A percentile compares a stretch with the other conserved stretches of the same genome.
These are phyloP conservation scores for Mystacornis crossleyi DNA, from an alignment of 2,113 vertebrate species.

Conservation along the genomic window DNA sequence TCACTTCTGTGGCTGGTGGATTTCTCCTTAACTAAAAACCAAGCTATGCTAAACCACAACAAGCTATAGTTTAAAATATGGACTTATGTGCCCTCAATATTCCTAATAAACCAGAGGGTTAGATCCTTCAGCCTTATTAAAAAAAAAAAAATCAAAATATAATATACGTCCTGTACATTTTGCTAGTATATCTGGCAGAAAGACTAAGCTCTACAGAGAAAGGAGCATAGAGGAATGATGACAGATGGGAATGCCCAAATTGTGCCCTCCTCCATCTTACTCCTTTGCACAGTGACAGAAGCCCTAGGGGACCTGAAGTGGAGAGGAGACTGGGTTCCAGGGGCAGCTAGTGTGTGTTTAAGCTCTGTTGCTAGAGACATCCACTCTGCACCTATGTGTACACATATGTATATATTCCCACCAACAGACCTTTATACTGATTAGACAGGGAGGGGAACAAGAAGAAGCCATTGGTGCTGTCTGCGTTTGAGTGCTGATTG, in stretches of 20 bases:
- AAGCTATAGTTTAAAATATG: background rate
- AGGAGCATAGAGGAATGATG: background rate
- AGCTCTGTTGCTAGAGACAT: background rate
- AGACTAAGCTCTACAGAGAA: background rate
- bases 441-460: background rate
- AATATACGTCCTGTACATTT: accelerated
- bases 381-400: too few species aligned
- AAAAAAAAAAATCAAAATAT: background rate
- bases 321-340: background rate
- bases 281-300: background rate
- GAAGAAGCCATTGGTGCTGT: accelerated
- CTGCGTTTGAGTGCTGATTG: background rate
- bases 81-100: background rate
- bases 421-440: background rate
- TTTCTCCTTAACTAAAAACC: too few species aligned
- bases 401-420: accelerated
- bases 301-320: background rate
- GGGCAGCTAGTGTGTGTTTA: background rate
- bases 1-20: too few species aligned
- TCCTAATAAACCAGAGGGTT: background rate
- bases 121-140: background rate
- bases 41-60: too few species aligned
- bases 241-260: accelerated
- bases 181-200: background rate
- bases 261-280: background rate